Conservation (phyloP, 2,113 vertebrate genomes). For the Notechis scutatus region DNA sequence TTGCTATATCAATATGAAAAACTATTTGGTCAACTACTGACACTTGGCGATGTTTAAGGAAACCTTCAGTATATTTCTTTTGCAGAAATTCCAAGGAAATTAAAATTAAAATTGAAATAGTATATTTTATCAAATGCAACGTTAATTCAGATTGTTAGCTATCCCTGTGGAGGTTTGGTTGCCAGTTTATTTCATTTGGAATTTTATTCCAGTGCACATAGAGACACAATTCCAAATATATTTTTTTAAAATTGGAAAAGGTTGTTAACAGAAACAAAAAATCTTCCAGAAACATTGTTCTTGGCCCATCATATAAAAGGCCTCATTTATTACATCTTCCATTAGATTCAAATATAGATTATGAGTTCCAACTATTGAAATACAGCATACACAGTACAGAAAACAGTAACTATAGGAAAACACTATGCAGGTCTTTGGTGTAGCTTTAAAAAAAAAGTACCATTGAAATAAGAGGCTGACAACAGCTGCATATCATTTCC, state of each 20-base stretch:
- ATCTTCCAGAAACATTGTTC: background rate
- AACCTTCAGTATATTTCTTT: background rate
- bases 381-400: background rate
- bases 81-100: background rate
- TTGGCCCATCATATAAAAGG: background rate
- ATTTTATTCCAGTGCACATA: background rate
- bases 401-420: background rate
- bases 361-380: background rate
- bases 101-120: background rate
- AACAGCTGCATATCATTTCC: background rate
- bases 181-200: background rate
- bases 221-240: background rate
- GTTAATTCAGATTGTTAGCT: background rate
- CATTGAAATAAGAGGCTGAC: background rate
- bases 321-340: background rate
- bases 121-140: background rate
- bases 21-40: background rate
- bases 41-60: background rate
- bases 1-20: background rate
- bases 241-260: background rate
- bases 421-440: background rate
- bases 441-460: background rate
- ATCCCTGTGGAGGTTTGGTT: background rate
- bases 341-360: background rate
- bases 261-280: background rate